Evolutionary conservation across 1,140 invertebrate genomes (phyloP), one percentile per base, ranked within the genome.

Genomic region (Scaptodrosophila lebanonensis): DNA sequence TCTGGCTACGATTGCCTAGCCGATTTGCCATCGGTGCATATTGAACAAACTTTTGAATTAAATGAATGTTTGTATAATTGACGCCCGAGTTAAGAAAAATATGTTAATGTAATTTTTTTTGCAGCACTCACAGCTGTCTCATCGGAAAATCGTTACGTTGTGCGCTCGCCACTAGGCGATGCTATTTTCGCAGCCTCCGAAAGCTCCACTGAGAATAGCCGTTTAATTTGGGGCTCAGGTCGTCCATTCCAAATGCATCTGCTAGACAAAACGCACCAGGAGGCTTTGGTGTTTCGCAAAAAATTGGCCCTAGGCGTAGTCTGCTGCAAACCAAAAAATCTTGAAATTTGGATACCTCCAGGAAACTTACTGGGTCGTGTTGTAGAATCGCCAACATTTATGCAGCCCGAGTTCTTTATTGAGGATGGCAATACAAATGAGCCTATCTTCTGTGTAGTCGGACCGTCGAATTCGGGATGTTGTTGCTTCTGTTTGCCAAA

Each of bases 91-190:
- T n/a, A n/a, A n/a, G n/a, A n/a, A n/a, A n/a, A n/a, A n/a, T n/a
- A n/a, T n/a, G n/a, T n/a, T 32, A 25, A 13, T 13, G 6, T 2
- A n/a, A 15, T 15, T 40, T n/a, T 0, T n/a, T 4, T 30, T 15
- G 0, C n/a, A 86, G 85, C 83, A 12, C 63, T 86, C 1, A 86
- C 85, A 9, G 72, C 60, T 0, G 79, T 88, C 0, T 84, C 87
- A 1, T 91, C 91, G 0, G 91, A 92, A 83, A 92, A 91, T 72
- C 88, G 91, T 20, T 92, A 91, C 82, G 90, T 89, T 49, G 87
- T 92, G 1, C 88, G 89, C 63, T 89, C 91, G 1, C 91, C 91
- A 0, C 83, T 89, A 20, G 90, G 91, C 2, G 91, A 92, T 60
- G 89, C 91, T 1, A 76, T 92, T 12, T 92, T 90, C 65, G 89